Evolutionary conservation across 2,113 vertebrate species (phyloP), one percentile per base, ranked within the genome.

Genomic region (Dicaeum eximium): DNA sequence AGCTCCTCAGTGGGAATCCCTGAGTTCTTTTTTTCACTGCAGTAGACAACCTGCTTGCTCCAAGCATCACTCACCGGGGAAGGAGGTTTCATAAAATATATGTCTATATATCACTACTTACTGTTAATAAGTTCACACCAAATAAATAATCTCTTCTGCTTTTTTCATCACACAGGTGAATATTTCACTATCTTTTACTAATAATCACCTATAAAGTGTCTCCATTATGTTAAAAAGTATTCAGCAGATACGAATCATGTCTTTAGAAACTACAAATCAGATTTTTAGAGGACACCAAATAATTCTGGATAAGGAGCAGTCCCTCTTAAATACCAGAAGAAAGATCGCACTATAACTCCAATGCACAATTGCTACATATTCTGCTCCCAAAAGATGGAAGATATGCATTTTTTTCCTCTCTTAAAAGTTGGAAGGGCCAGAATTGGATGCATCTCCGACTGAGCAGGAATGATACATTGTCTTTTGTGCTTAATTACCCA

Each of bases 31-130:
- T 71, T 80, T 85, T 69, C 40, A 44, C 15, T 28, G 16, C 23
- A 33, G 23, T 18, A 90, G 10, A 24, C 37, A 28, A 27, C 15
- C 6, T 12, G 3, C 9, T 44, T 0, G 0, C 20, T 15, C 7
- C 16, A 80, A 1, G 9, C 11, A n/a, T 65, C 14, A 44, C 10
- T 70, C 23, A 35, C 12, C 9, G 7, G n/a, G 44, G 28, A 92
- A 73, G 9, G 48, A 79, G 5, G 17, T 65, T 81, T 87, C 14
- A 31, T 82, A 56, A 67, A 81, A 74, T 40, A 9, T 1, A 4
- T 25, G 4, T 31, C 13, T 57, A 4, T 69, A 9, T 61, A 31
- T 82, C 54, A 30, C 9, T 48, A 23, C 30, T 53, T 72, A 38
- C 11, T 74, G 7, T 47, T 74, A 47, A 4, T 56, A 86, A 80